Conservation (phyloP, 2,113 vertebrate species). For the Podarcis cretensis region DNA sequence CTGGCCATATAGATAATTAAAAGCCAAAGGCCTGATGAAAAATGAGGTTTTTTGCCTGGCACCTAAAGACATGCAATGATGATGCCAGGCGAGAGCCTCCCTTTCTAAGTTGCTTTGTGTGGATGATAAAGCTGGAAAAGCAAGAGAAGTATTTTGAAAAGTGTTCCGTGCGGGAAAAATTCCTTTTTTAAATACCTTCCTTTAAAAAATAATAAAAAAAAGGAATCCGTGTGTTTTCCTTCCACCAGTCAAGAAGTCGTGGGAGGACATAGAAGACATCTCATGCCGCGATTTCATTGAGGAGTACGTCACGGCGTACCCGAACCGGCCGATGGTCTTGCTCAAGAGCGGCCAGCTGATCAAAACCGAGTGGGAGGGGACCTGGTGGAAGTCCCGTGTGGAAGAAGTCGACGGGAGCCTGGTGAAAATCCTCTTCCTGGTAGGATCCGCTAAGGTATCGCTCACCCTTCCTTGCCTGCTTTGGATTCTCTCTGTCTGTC, state of each 20-base stretch:
- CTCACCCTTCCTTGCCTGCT: background rate
- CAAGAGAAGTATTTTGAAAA: too few relatives aligned
- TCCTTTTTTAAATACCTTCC: background rate
- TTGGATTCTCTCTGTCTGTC: background rate
- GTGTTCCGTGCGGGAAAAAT: too few relatives aligned
- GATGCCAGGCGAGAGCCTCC: too few relatives aligned
- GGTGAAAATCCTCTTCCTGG: constrained; percentile 98
- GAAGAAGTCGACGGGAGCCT: constrained; percentile 98
- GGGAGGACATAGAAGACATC: constrained; percentile 96
- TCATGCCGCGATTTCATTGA: constrained; percentile 96
- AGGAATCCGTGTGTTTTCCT: background rate
- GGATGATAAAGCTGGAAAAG: too few relatives aligned
- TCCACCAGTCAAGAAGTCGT: constrained; percentile 86
- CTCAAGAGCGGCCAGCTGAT: constrained; percentile 94
- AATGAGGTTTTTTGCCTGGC: too few relatives aligned
- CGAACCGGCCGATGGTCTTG: constrained; percentile 97
- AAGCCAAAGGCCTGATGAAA: too few relatives aligned
- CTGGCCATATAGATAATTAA: too few relatives aligned
- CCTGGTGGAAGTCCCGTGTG: constrained; percentile 98
- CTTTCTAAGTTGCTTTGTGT: too few relatives aligned
- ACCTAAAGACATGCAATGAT: too few relatives aligned
- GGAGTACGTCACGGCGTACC: constrained; percentile 96
- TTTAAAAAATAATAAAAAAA: background rate
- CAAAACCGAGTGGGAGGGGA: constrained; percentile 99
- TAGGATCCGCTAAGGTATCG: constrained; percentile 59